A percentile compares a stretch with the other conserved stretches of the same genome.
Evolutionary conservation across 2,797 vertebrate genomes (phyloP).

Genomic region (Scolopax bukidnonensis): DNA sequence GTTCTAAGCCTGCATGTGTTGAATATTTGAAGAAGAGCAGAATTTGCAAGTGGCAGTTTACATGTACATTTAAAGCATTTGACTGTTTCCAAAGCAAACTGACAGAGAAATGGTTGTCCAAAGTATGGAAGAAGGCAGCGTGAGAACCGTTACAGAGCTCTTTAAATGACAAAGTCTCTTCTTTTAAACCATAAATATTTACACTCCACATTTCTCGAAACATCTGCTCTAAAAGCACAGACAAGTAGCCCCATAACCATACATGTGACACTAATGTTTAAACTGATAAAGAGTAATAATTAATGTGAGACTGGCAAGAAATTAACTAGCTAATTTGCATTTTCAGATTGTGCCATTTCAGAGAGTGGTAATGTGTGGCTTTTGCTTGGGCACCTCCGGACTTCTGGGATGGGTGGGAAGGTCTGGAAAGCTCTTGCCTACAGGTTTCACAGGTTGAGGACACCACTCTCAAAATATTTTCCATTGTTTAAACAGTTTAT

Average conservation of each 20-base stretch:
- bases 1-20: background rate
- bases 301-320: background rate
- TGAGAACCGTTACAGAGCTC: background rate
- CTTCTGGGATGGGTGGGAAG: rapidly evolving
- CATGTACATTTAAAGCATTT: background rate
- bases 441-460: rapidly evolving
- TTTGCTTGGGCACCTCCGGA: background rate
- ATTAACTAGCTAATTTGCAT: conserved; percentile 27
- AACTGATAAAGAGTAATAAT: conserved; percentile 32
- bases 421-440: background rate
- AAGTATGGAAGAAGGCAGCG: background rate
- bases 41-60: background rate
- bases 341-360: background rate
- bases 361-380: background rate
- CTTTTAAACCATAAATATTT: conserved; percentile 58
- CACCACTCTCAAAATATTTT: background rate
- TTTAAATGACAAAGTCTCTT: background rate
- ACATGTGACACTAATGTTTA: background rate
- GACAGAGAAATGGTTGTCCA: background rate
- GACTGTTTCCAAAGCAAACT: background rate
- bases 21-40: background rate
- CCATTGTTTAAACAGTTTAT: background rate
- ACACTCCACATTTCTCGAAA: background rate
- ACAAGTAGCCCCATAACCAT: background rate
- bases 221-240: background rate